phyloP scores from a whole-genome alignment of 2,113 vertebrate genomes.

The Lipotes vexillifer region DNA sequence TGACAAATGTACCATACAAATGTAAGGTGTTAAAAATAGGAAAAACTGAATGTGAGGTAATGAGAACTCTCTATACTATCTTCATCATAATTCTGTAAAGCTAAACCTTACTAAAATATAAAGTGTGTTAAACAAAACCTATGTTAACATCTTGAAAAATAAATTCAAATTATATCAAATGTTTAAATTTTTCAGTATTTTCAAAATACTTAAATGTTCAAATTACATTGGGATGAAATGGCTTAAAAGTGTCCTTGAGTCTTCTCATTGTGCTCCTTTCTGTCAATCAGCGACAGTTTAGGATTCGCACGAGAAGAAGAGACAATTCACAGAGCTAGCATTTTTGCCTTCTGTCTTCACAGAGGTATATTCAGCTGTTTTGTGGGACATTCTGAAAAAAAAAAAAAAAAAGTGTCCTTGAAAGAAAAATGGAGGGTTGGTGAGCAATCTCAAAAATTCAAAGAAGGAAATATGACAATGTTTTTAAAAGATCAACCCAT shows the following conservation, averaged over 20 bases:
- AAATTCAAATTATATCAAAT: neutral
- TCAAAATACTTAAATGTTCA: neutral
- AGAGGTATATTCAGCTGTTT: conserved; percentile 40
- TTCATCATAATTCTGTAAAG: neutral
- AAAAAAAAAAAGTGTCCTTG: neutral
- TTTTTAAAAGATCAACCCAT: neutral
- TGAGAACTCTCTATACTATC: neutral
- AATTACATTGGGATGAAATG: neutral
- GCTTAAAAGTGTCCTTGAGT: neutral
- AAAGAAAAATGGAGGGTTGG: neutral
- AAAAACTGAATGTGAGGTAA: neutral
- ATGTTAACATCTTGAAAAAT: neutral
- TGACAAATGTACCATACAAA: neutral
- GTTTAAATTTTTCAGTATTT: neutral
- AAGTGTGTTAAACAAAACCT: neutral
- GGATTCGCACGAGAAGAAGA: conserved; percentile 95
- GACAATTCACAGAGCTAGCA: conserved; percentile 68
- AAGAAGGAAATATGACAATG: neutral
- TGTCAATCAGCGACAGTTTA: conserved; percentile 82
- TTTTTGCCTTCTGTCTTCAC: neutral
- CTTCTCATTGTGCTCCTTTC: conserved; percentile 92
- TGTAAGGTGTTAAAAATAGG: neutral
- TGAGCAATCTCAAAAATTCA: neutral
- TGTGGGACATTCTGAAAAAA: conserved; percentile 69
- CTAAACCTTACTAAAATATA: neutral